These are phyloP conservation scores for Acanthoscelides obtectus DNA, from an alignment of 2,888 invertebrate genomes.

Conservation along the genomic window DNA sequence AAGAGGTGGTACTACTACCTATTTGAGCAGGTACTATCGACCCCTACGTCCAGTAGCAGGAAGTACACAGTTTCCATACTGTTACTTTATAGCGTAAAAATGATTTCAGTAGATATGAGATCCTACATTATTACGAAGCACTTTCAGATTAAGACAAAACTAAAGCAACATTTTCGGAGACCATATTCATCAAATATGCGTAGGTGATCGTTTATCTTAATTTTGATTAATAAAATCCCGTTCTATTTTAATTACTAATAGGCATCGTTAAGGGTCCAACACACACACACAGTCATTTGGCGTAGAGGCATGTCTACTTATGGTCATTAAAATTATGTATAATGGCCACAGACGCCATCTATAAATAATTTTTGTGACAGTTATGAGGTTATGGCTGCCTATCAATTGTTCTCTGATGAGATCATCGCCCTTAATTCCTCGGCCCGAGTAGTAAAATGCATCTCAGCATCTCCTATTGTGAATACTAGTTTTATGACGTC, in stretches of 20 bases:
- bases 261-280: background rate
- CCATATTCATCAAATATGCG: background rate
- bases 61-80: too few species aligned
- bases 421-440: background rate
- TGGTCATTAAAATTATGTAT: background rate
- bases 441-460: background rate
- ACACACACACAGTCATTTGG: background rate
- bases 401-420: background rate
- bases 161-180: too few species aligned
- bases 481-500: background rate
- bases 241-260: background rate
- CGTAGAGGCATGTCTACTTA: background rate
- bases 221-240: background rate
- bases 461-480: background rate
- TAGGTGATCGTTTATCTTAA: background rate
- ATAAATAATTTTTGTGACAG: background rate
- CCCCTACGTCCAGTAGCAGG: too few species aligned
- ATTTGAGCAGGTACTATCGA: too few species aligned
- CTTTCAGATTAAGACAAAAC: too few species aligned
- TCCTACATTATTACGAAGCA: too few species aligned
- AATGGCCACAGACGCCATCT: background rate
- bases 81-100: too few species aligned
- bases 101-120: too few species aligned
- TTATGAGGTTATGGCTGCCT: background rate
- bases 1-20: too few species aligned